Evolutionary conservation across 2,113 vertebrate genomes (phyloP), one percentile per base, ranked within the genome.

Genomic region (Rhombomys opimus): DNA sequence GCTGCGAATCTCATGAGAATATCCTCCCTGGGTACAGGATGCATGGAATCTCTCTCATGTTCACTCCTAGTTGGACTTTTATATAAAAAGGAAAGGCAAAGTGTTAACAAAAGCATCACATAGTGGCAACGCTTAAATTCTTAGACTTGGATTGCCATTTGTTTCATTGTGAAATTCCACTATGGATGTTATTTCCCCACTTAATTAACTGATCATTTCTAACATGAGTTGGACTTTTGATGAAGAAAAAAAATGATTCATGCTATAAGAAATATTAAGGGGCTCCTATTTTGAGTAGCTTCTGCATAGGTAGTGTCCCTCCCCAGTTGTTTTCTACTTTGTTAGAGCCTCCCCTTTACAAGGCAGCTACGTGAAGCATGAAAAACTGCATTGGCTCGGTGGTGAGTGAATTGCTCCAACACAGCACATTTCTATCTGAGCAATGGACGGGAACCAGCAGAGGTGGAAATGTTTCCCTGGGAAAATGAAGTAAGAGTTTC

Each of bases 401-500:
- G 50, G 54, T 72, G 54, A 96, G 82, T 0, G 10, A 85, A 35
- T 14, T 63, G 67, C 92, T 78, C 46, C 75, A 92, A 76, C 72
- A 96, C 41, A 97, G 86, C 18, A 91, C 89, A 61, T 86, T 80
- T 84, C 86, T 96, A 87, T 95, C 59, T 13, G 54, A 87, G 73
- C 54, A 78, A 22, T 2, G 89, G 81, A 67, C 78, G 78, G 54
- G 50, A 89, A 84, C 72, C 82, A 68, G 84, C n/a, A 11, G 3
- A 54, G 63, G 76, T 30, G 30, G 91, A 89, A 89, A 96, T 94
- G 87, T 98, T 97, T 97, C 96, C 97, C 97, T 81, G 95, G 96
- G 96, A 97, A 96, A 97, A 96, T 95, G 77, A 91, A 96, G 86
- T 96, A 97, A 84, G 94, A 93, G 77, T 94, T 97, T 82, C 95